Conservation (phyloP, 2,113 vertebrate species). For the Pagrus major region DNA sequence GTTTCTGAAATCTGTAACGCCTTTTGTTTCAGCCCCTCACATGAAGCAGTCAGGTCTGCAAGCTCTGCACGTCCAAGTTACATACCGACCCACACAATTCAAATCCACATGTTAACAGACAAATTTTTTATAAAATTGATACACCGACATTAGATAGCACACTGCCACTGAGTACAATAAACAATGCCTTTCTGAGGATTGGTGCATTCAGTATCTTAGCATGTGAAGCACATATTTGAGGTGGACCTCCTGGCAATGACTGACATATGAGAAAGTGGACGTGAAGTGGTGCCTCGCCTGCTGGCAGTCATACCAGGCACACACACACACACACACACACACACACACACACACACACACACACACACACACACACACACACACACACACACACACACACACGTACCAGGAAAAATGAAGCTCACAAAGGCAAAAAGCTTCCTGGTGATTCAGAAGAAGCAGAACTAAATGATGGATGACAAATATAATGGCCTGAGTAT, state of each 20-base stretch:
- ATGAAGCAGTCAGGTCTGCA: constrained; percentile 66
- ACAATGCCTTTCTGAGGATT: neutral
- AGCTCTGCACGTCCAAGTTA: constrained; percentile 29
- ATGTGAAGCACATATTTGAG: constrained; percentile 7
- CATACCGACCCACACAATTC: constrained; percentile 23
- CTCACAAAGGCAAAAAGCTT: constrained; percentile 16
- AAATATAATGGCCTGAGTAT: neutral
- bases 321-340: too few species aligned
- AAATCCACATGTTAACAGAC: constrained; percentile 19
- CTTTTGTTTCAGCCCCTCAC: constrained; percentile 65
- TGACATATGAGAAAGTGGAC: constrained; percentile 45
- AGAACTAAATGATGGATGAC: neutral
- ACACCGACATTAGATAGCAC: neutral
- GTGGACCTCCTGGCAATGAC: constrained; percentile 22
- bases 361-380: too few species aligned
- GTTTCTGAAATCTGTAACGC: constrained; percentile 74
- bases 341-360: too few species aligned
- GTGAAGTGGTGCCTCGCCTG: constrained; percentile 21
- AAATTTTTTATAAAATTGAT: constrained; percentile 2
- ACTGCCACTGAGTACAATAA: neutral
- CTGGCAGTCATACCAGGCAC: constrained; percentile 9
- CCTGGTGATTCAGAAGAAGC: neutral
- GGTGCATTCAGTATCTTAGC: neutral
- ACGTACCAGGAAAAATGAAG: neutral
- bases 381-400: too few species aligned